phyloP scores from a whole-genome alignment of 2,888 invertebrate genomes.

The Tiphia femorata region DNA sequence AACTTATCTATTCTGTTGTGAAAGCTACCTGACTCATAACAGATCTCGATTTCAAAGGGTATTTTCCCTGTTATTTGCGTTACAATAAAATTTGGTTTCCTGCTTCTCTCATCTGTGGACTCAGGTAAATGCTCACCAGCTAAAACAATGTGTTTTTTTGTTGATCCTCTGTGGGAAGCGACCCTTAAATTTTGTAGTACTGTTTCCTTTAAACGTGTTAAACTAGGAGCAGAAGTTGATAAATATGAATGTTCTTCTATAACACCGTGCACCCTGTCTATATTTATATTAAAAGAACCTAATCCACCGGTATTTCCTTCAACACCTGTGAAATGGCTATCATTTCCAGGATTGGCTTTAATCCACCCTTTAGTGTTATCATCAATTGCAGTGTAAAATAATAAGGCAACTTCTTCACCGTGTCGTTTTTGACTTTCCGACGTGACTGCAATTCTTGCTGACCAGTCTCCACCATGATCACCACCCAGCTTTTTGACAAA shows the following conservation, averaged over 20 bases:
- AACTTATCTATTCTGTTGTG: conserved; percentile 72
- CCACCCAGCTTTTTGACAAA: conserved; percentile 90
- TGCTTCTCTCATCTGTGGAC: conserved; percentile 62
- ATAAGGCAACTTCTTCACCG: conserved; percentile 75
- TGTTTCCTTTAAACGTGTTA: conserved; percentile 82
- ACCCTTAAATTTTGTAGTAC: conserved; percentile 79
- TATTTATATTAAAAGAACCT: conserved; percentile 80
- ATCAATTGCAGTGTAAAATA: conserved; percentile 89
- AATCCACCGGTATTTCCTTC: conserved; percentile 83
- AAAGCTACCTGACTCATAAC: conserved; percentile 83
- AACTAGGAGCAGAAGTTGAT: conserved; percentile 78
- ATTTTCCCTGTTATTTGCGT: conserved; percentile 82
- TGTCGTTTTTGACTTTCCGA: conserved; percentile 58
- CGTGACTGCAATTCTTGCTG: conserved; percentile 81
- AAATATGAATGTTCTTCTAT: conserved; percentile 81
- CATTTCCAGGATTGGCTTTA: conserved; percentile 69
- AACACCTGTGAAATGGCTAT: conserved; percentile 73
- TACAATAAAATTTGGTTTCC: conserved; percentile 82
- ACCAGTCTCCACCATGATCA: conserved; percentile 93
- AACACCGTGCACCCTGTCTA: conserved; percentile 70
- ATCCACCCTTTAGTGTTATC: conserved; percentile 76
- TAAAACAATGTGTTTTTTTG: conserved; percentile 72
- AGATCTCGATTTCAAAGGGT: conserved; percentile 86
- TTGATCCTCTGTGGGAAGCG: conserved; percentile 71
- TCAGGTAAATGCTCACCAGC: conserved; percentile 74